phyloP scores from a whole-genome alignment of 2,113 vertebrate genomes.

The Isichthys henryi region DNA sequence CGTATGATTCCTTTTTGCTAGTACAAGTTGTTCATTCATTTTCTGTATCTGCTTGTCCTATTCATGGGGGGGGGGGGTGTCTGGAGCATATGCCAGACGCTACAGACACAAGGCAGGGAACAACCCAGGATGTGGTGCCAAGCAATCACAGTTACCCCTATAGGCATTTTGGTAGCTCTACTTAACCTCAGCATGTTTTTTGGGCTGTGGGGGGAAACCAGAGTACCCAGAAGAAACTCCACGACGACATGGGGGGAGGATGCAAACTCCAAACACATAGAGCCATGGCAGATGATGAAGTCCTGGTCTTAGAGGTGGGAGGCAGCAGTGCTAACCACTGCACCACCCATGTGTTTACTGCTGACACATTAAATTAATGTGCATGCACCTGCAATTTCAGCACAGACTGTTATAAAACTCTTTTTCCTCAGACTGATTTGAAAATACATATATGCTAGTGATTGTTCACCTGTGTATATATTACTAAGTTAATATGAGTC shows the following conservation, averaged over 20 bases:
- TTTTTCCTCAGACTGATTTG: not conserved
- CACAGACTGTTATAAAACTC: not conserved
- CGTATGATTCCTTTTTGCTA: not conserved
- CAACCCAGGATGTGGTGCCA: not conserved
- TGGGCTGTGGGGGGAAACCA: not conserved
- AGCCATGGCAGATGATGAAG: no score
- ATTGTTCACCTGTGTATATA: not conserved
- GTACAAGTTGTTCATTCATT: not conserved
- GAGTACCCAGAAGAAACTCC: not conserved
- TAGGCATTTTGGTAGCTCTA: not conserved
- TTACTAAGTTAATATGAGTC: not conserved
- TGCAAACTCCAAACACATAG: not conserved
- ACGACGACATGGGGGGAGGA: not conserved
- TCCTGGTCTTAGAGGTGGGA: not conserved
- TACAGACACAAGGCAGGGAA: not conserved
- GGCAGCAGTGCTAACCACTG: not conserved
- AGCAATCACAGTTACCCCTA: not conserved
- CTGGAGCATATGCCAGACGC: not conserved
- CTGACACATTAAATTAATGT: not conserved
- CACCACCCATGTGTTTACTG: not conserved
- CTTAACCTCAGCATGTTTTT: not conserved
- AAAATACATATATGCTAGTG: not conserved
- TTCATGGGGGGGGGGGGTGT: not conserved
- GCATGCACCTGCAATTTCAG: not conserved
- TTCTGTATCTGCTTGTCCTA: not conserved